These are phyloP conservation scores for Ianthella basta DNA, from an alignment of 37 sponge, comb jelly and placozoan genomes.

Conservation along the genomic window DNA sequence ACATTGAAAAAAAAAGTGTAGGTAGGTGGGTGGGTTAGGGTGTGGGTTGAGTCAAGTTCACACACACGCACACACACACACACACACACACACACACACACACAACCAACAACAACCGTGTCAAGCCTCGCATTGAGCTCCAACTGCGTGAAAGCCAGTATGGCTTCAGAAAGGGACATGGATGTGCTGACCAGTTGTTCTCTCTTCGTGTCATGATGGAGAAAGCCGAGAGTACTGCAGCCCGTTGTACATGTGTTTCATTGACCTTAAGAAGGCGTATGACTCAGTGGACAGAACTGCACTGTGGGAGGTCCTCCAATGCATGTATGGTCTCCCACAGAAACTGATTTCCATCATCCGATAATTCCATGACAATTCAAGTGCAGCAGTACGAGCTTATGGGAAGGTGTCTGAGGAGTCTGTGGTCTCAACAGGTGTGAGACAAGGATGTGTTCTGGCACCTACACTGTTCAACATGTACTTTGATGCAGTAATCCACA, in stretches of 20 bases:
- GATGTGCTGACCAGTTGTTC: conserved; percentile 13
- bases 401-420: conserved; percentile 8
- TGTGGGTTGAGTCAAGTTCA: too few relatives aligned
- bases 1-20: too few relatives aligned
- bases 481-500: conserved; percentile 12
- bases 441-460: conserved; percentile 28
- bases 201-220: conserved; percentile 25
- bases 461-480: conserved; percentile 19
- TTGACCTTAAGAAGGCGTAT: conserved; percentile 27
- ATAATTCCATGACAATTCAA: background rate
- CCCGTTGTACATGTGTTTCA: conserved; percentile 17
- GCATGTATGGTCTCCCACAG: background rate
- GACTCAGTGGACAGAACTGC: background rate
- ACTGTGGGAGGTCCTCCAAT: conserved; percentile 11
- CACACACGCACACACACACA: too few relatives aligned
- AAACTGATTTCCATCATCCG: conserved; percentile 8
- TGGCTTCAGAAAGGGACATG: background rate
- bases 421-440: conserved; percentile 7
- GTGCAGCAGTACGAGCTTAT: conserved; percentile 17
- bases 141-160: too few relatives aligned
- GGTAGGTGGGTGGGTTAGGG: too few relatives aligned
- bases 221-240: conserved; percentile 9
- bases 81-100: too few relatives aligned
- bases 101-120: too few relatives aligned
- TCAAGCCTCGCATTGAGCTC: conserved; percentile 20